Evolutionary conservation across 2,113 vertebrate species (phyloP).

Genomic region (Peucedramus taeniatus): DNA sequence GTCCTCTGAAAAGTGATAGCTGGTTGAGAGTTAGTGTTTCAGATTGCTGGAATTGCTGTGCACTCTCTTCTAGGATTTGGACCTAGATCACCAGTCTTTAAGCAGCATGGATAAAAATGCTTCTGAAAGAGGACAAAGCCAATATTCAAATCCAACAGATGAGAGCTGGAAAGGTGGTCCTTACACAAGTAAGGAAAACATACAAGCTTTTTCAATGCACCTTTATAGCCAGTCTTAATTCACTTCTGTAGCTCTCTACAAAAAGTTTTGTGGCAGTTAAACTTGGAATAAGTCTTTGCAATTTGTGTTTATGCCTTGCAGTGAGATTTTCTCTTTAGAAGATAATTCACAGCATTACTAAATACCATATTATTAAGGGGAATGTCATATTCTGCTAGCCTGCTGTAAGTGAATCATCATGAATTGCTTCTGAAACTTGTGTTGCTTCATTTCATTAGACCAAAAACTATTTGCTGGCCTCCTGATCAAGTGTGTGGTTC

Average conservation of each 20-base stretch:
- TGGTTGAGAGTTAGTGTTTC: not conserved
- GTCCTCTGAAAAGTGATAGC: not conserved
- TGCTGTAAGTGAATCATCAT: not conserved
- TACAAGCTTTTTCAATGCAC: not conserved
- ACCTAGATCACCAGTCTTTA: conserved; percentile 90
- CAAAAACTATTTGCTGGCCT: conserved; percentile 95
- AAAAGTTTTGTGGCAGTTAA: not conserved
- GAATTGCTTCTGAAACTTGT: not conserved
- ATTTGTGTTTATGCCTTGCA: not conserved
- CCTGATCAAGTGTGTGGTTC: conserved; percentile 96
- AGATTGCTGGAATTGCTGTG: not conserved
- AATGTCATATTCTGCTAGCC: not conserved
- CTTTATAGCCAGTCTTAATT: not conserved
- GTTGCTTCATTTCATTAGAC: conserved; percentile 71
- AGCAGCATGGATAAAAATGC: conserved; percentile 92
- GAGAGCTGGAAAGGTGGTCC: conserved; percentile 91
- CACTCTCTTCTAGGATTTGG: conserved; percentile 80
- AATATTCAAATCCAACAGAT: conserved; percentile 91
- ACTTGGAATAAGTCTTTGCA: not conserved
- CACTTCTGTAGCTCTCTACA: not conserved
- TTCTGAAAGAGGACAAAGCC: conserved; percentile 93
- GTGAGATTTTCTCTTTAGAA: not conserved
- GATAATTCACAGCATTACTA: not conserved
- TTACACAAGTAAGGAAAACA: conserved; percentile 74
- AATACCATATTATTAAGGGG: not conserved